A percentile compares a stretch with the other conserved stretches of the same genome.
Conservation (phyloP, 2,113 vertebrate species). For the Tricholaema leucomelas region DNA sequence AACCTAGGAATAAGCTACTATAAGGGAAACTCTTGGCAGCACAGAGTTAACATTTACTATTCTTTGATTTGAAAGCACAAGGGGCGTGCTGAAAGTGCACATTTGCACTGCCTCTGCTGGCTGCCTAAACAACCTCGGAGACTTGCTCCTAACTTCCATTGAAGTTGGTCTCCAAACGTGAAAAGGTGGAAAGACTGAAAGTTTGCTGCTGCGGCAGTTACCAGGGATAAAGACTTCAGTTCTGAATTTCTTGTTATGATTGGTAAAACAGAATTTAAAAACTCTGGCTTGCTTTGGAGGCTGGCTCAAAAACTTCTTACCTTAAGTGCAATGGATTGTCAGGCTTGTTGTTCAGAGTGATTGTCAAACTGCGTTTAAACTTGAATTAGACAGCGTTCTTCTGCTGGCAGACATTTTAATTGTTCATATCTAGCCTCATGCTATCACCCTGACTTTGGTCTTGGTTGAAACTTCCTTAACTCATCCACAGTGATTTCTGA, state of each 20-base stretch:
- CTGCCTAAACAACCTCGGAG: neutral
- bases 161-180: neutral
- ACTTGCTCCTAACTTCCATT: fast-evolving
- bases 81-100: neutral
- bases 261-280: neutral
- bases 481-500: neutral
- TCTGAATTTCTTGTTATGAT: neutral
- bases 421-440: neutral
- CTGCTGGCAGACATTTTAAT: neutral
- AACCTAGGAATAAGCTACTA: neutral
- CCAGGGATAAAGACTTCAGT: neutral
- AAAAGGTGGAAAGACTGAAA: neutral
- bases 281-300: neutral
- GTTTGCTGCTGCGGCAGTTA: neutral
- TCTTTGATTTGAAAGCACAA: neutral
- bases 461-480: neutral
- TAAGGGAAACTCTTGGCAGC: neutral
- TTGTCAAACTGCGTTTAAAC: neutral
- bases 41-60: neutral
- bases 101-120: neutral
- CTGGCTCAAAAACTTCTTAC: neutral
- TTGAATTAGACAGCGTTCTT: neutral
- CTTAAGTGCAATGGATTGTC: neutral
- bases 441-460: neutral
- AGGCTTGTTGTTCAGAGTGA: neutral